phyloP scores from a whole-genome alignment of 2,888 invertebrate genomes.

The Agapostemon virescens region DNA sequence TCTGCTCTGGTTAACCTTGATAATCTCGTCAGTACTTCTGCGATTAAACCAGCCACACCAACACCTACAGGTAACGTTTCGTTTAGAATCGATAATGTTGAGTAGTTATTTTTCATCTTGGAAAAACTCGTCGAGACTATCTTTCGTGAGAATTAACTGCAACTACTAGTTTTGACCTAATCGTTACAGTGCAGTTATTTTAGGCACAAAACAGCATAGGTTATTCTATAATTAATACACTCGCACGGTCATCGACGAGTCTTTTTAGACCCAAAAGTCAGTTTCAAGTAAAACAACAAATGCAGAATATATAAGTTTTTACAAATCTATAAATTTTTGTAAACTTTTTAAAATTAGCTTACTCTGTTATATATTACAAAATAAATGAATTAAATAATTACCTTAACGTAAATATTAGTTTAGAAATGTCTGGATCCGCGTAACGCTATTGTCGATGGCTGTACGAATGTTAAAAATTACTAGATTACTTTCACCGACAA shows the following conservation, averaged over 20 bases:
- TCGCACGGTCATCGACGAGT: background rate
- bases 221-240: background rate
- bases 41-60: slow-evolving; percentile 78
- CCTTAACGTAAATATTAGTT: too few relatives aligned
- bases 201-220: background rate
- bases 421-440: too few relatives aligned
- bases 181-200: background rate
- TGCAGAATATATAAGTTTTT: too few relatives aligned
- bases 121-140: background rate
- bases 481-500: background rate
- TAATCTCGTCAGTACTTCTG: slow-evolving; percentile 89
- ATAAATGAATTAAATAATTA: too few relatives aligned
- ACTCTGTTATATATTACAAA: too few relatives aligned
- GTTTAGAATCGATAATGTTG: slow-evolving; percentile 22
- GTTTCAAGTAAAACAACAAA: too few relatives aligned
- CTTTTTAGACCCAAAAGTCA: too few relatives aligned
- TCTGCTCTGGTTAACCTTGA: slow-evolving; percentile 98
- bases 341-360: too few relatives aligned
- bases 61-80: slow-evolving; percentile 81
- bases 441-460: too few relatives aligned
- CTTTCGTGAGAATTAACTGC: background rate
- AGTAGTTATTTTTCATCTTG: background rate
- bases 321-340: too few relatives aligned
- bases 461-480: background rate
- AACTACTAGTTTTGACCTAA: background rate